phyloP scores from a whole-genome alignment of 2,113 vertebrate genomes.

The Neoarius graeffei region DNA sequence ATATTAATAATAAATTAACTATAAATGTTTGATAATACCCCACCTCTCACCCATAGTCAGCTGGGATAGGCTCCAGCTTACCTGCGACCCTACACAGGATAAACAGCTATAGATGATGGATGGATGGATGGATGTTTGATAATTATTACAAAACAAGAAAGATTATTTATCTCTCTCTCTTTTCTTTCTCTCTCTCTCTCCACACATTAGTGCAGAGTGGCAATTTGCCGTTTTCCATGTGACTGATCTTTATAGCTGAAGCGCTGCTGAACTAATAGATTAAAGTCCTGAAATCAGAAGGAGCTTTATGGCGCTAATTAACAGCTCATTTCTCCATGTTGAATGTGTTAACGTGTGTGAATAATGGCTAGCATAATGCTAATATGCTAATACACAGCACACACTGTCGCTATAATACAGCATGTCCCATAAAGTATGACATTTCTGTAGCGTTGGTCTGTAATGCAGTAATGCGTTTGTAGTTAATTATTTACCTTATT shows the following conservation, averaged over 20 bases:
- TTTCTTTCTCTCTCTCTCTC: not conserved
- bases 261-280: slow-evolving; percentile 34
- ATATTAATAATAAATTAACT: not conserved
- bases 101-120: too few relatives aligned
- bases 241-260: slow-evolving; percentile 6
- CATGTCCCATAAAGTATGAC: slow-evolving; percentile 68
- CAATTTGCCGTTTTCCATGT: not conserved
- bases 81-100: too few relatives aligned
- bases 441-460: slow-evolving; percentile 70
- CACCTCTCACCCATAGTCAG: too few relatives aligned
- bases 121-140: too few relatives aligned
- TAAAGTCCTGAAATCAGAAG: slow-evolving; percentile 21
- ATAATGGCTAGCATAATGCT: slow-evolving; percentile 53
- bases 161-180: not conserved
- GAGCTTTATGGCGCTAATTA: slow-evolving; percentile 43
- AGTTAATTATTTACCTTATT: slow-evolving; percentile 59
- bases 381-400: not conserved
- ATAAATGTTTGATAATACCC: not conserved
- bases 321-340: not conserved
- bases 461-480: slow-evolving; percentile 55
- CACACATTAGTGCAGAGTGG: not conserved
- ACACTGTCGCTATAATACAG: slow-evolving; percentile 16
- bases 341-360: slow-evolving; percentile 39
- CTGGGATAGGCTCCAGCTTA: too few relatives aligned
- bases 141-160: not conserved